phyloP scores from a whole-genome alignment of 1,140 invertebrate genomes.

The Saxidomus purpurata region DNA sequence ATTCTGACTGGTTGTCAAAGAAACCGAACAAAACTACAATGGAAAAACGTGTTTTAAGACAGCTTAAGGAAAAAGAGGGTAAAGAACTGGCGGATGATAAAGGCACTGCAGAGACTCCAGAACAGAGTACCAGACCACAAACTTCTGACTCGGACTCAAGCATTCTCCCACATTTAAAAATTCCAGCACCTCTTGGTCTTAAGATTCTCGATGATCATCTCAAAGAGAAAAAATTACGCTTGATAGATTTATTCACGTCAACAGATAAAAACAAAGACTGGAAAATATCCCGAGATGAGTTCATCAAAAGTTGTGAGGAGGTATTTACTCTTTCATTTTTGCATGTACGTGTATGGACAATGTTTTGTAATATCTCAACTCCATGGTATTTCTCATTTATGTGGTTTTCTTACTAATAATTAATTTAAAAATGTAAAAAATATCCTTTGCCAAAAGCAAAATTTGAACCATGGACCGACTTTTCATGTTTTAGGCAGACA shows the following conservation, averaged over 20 bases:
- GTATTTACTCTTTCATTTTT: no score
- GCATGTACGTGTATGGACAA: no score
- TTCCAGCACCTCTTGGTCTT: slow-evolving; percentile 81
- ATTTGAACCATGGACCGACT: no score
- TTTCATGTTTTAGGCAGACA: no score
- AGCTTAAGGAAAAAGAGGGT: slow-evolving; percentile 61
- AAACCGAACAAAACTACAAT: slow-evolving; percentile 82
- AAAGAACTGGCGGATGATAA: slow-evolving; percentile 29
- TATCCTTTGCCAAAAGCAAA: no score
- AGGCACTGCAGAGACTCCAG: neutral
- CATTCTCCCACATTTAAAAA: slow-evolving; percentile 71
- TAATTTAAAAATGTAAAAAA: neutral
- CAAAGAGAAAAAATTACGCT: slow-evolving; percentile 79
- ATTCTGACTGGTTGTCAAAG: slow-evolving; percentile 78
- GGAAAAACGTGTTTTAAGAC: slow-evolving; percentile 79
- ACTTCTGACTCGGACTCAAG: slow-evolving; percentile 52
- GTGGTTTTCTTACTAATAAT: no score
- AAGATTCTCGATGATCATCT: slow-evolving; percentile 81
- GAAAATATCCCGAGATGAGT: slow-evolving; percentile 81
- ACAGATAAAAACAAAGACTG: slow-evolving; percentile 84
- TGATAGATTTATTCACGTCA: slow-evolving; percentile 82
- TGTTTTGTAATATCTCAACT: no score
- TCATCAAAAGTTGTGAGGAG: slow-evolving; percentile 78
- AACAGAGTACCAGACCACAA: slow-evolving; percentile 48
- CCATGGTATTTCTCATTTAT: no score